Evolutionary conservation across 2,797 vertebrate genomes (phyloP).

Genomic region (Alca torda): DNA sequence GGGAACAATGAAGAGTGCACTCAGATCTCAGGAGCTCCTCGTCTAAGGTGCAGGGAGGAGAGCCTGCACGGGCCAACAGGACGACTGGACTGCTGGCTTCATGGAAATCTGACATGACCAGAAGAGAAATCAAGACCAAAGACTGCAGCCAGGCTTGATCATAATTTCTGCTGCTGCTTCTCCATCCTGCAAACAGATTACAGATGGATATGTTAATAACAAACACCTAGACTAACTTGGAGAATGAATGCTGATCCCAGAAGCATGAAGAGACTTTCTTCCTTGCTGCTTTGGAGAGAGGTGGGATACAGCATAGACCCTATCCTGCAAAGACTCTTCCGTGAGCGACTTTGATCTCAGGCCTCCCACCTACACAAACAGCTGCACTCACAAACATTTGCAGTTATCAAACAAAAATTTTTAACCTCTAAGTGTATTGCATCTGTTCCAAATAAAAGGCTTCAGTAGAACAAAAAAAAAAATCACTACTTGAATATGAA

Average conservation of each 20-base stretch:
- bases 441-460: not conserved
- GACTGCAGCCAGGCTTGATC: not conserved
- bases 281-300: not conserved
- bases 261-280: not conserved
- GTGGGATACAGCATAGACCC: not conserved
- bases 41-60: not conserved
- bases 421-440: not conserved
- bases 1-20: rapidly evolving
- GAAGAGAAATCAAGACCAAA: not conserved
- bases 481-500: not conserved
- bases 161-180: not conserved
- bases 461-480: not conserved
- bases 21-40: not conserved
- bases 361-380: not conserved
- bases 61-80: not conserved
- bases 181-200: not conserved
- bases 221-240: not conserved
- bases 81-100: not conserved
- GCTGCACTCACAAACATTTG: not conserved
- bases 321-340: not conserved
- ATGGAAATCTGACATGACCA: not conserved
- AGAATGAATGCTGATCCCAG: not conserved
- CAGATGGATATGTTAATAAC: not conserved
- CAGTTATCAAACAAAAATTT: not conserved
- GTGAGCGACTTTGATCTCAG: not conserved